Evolutionary conservation across 2,888 invertebrate genomes (phyloP), one percentile per base, ranked within the genome.

Genomic region (Subacronicta megacephala): DNA sequence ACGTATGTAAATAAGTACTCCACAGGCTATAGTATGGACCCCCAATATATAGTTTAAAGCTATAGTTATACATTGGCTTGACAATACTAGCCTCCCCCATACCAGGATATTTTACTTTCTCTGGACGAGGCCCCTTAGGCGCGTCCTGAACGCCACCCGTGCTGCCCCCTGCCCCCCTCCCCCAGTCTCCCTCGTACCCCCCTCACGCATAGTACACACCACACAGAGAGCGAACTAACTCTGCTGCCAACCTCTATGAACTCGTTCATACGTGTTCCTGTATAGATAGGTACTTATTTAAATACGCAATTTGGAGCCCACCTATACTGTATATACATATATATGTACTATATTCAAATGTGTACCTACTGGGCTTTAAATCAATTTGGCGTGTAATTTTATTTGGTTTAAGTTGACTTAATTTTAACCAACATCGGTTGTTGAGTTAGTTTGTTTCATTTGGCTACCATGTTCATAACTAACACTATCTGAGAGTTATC

Each of bases 91-190:
- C 92, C 92, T 87, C 92, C 93, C 92, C 86, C 92, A 91, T 85
- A 90, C 92, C 92, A 92, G 93, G 92, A 92, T 92, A 93, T 91
- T 93, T 92, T 92, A 92, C 93, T 94, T 93, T 94, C 92, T 90
- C 93, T 93, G 93, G 93, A 91, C 93, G 92, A 84, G 88, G 83
- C 90, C 93, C 92, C 90, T 90, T 80, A 87, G 90, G 92, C 92
- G 90, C 84, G 84, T 86, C 81, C 83, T 82, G 84, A 78, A 75
- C 82, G 72, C 86, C 87, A 75, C 86, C 83, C 78, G 67, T 68
- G 64, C 72, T 81, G 79, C 76, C 71, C 74, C 73, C 74, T 66
- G 73, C 74, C 72, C 65, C 63, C 80, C 54, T 70, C 75, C 72
- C 73, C 78, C 62, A 75, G 70, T 78, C 81, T 68, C 81, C 82